Conservation (phyloP, 30 jellyfish, hydroid and myxozoan species). For the Chironex yamaguchii region DNA sequence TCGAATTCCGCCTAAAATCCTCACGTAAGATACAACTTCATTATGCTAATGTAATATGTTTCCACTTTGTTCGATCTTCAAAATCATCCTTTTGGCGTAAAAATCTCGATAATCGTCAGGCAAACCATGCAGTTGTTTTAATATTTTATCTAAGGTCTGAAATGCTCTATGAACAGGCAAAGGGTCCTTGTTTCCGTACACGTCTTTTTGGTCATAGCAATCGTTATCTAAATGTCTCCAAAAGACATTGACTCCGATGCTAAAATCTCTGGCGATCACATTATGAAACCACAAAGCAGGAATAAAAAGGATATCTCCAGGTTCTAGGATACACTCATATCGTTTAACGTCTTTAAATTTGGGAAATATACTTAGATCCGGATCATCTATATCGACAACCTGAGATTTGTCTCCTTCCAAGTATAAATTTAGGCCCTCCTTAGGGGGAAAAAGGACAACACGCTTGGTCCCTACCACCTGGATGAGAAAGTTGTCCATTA, state of each 20-base stretch:
- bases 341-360: slow-evolving; percentile 57
- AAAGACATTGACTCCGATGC: slow-evolving; percentile 81
- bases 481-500: slow-evolving; percentile 85
- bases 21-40: no score
- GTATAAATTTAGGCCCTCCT: slow-evolving; percentile 77
- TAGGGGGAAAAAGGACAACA: slow-evolving; percentile 81
- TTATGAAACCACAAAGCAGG: slow-evolving; percentile 98
- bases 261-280: slow-evolving; percentile 72
- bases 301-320: slow-evolving; percentile 89
- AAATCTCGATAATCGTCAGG: slow-evolving; percentile 85
- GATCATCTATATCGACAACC: slow-evolving; percentile 81
- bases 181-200: slow-evolving; percentile 92
- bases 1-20: no score
- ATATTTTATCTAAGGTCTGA: slow-evolving; percentile 77
- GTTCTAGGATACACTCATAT: slow-evolving; percentile 68
- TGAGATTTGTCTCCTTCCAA: slow-evolving; percentile 90
- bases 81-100: slow-evolving; percentile 65
- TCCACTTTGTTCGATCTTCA: slow-evolving; percentile 59
- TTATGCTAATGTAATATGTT: no score
- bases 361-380: slow-evolving; percentile 75
- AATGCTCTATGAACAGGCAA: slow-evolving; percentile 75
- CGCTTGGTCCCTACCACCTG: slow-evolving; percentile 82
- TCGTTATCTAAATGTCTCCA: slow-evolving; percentile 70
- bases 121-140: slow-evolving; percentile 63
- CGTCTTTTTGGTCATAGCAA: slow-evolving; percentile 76